Evolutionary conservation across 2,113 vertebrate genomes (phyloP).

Genomic region (Rhodinocichla rosea): DNA sequence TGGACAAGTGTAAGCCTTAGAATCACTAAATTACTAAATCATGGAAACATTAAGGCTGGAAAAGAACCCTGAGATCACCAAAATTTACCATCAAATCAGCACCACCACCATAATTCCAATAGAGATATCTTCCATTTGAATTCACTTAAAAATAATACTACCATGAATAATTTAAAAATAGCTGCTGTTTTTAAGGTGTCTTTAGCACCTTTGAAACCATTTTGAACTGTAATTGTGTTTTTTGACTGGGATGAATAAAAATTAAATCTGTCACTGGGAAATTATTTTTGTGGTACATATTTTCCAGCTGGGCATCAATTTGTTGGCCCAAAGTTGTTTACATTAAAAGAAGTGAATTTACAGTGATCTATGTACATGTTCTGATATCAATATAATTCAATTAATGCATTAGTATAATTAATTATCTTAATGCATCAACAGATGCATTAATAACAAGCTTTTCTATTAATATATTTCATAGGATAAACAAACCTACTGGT

Average conservation of each 20-base stretch:
- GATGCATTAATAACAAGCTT: neutral
- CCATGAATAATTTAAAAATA: accelerated
- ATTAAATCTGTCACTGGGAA: neutral
- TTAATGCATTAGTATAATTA: neutral
- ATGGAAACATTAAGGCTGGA: neutral
- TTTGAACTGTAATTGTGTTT: neutral
- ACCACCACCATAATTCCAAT: neutral
- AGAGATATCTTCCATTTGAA: neutral
- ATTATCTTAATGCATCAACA: neutral
- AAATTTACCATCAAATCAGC: neutral
- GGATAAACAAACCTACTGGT: neutral
- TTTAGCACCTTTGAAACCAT: neutral
- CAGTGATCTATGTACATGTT: neutral
- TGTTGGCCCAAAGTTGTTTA: neutral
- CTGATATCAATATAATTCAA: neutral
- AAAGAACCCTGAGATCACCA: neutral
- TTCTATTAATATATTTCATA: neutral
- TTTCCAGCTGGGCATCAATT: neutral
- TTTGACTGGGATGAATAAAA: neutral
- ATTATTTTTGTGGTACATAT: neutral
- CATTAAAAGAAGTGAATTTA: neutral
- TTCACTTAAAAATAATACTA: neutral
- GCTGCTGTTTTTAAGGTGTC: neutral
- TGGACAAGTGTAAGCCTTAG: neutral
- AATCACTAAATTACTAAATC: neutral